These are phyloP conservation scores for Sclerodermus sp. DNA, from an alignment of 2,888 invertebrate species.

Conservation along the genomic window DNA sequence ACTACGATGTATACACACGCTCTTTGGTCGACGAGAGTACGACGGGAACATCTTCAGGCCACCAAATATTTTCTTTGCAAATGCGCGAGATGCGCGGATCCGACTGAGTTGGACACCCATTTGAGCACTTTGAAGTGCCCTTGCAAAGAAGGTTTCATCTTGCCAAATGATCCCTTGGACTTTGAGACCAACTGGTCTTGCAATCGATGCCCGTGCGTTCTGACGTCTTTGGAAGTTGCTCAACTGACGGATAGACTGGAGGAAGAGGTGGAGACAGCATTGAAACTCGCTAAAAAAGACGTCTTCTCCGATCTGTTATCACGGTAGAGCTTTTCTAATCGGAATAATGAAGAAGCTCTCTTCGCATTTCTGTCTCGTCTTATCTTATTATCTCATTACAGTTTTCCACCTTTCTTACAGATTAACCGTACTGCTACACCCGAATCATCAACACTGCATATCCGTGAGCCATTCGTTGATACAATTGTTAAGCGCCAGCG, in stretches of 20 bases:
- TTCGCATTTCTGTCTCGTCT: background rate
- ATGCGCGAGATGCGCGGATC: constrained; percentile 75
- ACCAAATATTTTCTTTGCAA: constrained; percentile 79
- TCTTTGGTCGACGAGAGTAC: constrained; percentile 81
- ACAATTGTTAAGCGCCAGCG: constrained; percentile 68
- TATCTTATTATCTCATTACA: too few species aligned
- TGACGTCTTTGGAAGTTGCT: constrained; percentile 68
- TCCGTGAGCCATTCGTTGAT: constrained; percentile 80
- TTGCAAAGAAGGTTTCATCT: constrained; percentile 68
- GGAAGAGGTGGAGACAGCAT: constrained; percentile 73
- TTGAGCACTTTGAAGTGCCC: constrained; percentile 71
- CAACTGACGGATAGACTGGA: constrained; percentile 73
- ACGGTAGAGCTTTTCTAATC: too few species aligned
- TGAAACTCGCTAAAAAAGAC: constrained; percentile 65
- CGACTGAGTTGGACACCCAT: constrained; percentile 78
- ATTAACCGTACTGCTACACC: constrained; percentile 66
- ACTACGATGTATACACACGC: constrained; percentile 87
- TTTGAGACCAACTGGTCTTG: constrained; percentile 78
- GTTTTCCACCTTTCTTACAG: too few species aligned
- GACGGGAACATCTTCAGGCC: constrained; percentile 75
- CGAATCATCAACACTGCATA: constrained; percentile 82
- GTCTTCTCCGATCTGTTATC: constrained; percentile 69
- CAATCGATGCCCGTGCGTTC: constrained; percentile 67
- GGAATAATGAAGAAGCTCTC: too few species aligned
- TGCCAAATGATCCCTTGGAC: constrained; percentile 72